Evolutionary conservation across 2,797 vertebrate species (phyloP).

Genomic region (Trichosurus vulpecula): DNA sequence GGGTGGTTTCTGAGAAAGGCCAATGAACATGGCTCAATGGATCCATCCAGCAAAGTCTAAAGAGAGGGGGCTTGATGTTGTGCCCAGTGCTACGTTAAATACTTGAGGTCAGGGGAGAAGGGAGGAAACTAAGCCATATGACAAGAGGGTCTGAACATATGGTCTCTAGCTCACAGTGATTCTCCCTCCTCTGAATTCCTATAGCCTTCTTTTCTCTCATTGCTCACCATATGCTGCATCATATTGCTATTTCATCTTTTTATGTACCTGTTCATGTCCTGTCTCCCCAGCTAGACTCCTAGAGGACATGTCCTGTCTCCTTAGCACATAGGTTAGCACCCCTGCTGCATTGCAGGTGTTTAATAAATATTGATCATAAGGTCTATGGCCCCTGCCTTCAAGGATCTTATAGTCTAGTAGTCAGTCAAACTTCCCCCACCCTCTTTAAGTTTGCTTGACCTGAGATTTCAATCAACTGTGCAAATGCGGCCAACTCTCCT

Average conservation of each 20-base stretch:
- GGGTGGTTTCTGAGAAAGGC: not conserved
- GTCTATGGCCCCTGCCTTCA: not conserved
- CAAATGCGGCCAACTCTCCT: not conserved
- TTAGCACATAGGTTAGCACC: not conserved
- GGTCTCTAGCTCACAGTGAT: not conserved
- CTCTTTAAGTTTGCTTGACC: not conserved
- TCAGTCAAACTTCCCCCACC: not conserved
- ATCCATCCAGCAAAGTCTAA: not conserved
- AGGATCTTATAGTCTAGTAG: not conserved
- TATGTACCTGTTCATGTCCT: not conserved
- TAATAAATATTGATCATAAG: not conserved
- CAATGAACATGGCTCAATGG: not conserved
- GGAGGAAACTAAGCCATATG: not conserved
- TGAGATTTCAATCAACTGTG: not conserved
- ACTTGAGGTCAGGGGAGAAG: not conserved
- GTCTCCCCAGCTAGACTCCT: not conserved
- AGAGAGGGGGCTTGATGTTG: not conserved
- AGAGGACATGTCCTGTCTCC: rapidly evolving
- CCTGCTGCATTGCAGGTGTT: not conserved
- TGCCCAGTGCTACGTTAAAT: not conserved
- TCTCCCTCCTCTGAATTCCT: not conserved
- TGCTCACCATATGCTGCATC: not conserved
- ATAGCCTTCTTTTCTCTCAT: not conserved
- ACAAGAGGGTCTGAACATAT: not conserved
- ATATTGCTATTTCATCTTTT: not conserved